Percentiles rank a stretch among this genome's conserved stretches.
These are phyloP conservation scores for Trichoplusia ni DNA, from an alignment of 1,140 invertebrate genomes.

Conservation along the genomic window DNA sequence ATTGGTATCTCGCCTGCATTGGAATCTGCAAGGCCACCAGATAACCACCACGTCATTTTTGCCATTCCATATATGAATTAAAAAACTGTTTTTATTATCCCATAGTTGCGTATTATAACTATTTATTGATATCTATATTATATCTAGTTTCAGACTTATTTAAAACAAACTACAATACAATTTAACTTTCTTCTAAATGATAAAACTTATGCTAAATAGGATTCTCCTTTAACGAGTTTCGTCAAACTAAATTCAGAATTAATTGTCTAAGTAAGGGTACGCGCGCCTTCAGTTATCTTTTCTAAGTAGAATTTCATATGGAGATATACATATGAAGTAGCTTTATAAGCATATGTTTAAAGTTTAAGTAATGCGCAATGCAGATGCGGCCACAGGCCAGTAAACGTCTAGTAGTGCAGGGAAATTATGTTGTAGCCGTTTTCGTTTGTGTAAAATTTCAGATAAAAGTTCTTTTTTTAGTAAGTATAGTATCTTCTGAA, in stretches of 20 bases:
- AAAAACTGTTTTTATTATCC: no score
- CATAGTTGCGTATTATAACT: no score
- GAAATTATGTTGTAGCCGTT: conserved; percentile 17
- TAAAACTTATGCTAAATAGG: conserved; percentile 16
- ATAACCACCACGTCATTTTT: no score
- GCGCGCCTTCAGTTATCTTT: neutral
- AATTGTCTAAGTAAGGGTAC: neutral
- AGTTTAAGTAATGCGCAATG: conserved; percentile 34
- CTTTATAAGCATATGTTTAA: conserved; percentile 21
- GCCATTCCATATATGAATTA: no score
- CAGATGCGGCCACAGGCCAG: conserved; percentile 28
- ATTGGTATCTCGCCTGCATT: no score
- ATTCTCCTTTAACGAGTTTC: conserved; percentile 2
- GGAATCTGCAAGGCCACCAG: no score
- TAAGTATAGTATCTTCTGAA: conserved; percentile 2
- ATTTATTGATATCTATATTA: no score
- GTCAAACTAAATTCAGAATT: neutral
- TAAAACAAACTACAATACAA: no score
- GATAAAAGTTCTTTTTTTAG: neutral
- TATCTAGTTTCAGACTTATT: no score
- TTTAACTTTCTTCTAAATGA: no score
- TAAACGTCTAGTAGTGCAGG: conserved; percentile 7
- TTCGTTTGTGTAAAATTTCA: conserved; percentile 10
- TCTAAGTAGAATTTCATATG: conserved; percentile 1
- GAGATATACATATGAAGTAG: neutral